Percentiles rank a stretch among this genome's conserved stretches.
Conservation (phyloP, 1,140 invertebrate genomes). For the Aplysia californica region DNA sequence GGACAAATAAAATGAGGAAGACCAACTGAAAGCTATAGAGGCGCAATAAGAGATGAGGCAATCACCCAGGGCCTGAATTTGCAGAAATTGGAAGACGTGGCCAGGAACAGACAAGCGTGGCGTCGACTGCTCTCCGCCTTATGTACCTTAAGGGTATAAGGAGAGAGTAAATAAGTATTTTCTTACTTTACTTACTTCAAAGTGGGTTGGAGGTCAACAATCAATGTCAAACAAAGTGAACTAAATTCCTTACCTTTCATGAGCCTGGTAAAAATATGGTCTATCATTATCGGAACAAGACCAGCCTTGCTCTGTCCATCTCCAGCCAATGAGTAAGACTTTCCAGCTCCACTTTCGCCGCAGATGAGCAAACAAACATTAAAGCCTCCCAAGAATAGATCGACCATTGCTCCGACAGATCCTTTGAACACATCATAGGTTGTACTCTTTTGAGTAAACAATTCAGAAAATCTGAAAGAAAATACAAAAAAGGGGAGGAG, state of each 20-base stretch:
- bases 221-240: too few species aligned
- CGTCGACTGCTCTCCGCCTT: too few species aligned
- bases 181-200: too few species aligned
- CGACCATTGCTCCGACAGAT: constrained; percentile 47
- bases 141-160: too few species aligned
- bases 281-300: constrained; percentile 48
- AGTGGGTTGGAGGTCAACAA: too few species aligned
- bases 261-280: constrained; percentile 53
- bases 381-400: constrained; percentile 52
- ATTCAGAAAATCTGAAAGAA: constrained; percentile 44
- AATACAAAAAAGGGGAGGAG: neutral
- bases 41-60: too few species aligned
- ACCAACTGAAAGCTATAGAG: too few species aligned
- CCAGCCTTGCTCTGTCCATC: constrained; percentile 45
- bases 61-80: too few species aligned
- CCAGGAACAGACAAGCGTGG: too few species aligned
- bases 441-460: constrained; percentile 38
- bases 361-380: constrained; percentile 52
- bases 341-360: constrained; percentile 56
- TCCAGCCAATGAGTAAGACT: constrained; percentile 49
- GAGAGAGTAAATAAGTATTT: too few species aligned
- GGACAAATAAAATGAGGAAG: too few species aligned
- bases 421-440: constrained; percentile 52
- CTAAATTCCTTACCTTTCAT: constrained; percentile 52
- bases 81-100: too few species aligned